Evolutionary conservation across 2,888 invertebrate species (phyloP).

Genomic region (Drosophila yooni): DNA sequence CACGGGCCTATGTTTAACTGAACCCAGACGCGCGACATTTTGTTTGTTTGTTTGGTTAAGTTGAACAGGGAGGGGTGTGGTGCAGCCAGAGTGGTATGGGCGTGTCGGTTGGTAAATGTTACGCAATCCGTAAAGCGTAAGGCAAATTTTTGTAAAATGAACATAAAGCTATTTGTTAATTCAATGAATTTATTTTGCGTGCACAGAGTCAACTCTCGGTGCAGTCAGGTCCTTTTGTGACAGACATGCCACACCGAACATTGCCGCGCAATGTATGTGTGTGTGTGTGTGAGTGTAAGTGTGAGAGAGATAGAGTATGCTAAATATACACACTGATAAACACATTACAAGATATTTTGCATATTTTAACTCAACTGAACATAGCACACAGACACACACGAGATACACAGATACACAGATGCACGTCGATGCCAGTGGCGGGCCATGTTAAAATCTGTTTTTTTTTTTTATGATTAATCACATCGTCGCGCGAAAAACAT

Average conservation of each 20-base stretch:
- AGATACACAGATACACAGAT: background rate
- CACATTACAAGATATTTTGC: constrained; percentile 78
- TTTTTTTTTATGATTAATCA: constrained; percentile 71
- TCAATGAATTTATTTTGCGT: constrained; percentile 66
- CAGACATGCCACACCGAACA: constrained; percentile 39
- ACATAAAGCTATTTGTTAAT: constrained; percentile 74
- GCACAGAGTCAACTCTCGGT: background rate
- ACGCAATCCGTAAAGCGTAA: constrained; percentile 42
- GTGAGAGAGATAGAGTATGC: constrained; percentile 25
- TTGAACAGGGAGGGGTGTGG: background rate
- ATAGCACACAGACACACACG: constrained; percentile 13
- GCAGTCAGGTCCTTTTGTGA: constrained; percentile 25
- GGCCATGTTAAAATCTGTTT: constrained; percentile 65
- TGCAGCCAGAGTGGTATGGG: background rate
- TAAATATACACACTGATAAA: constrained; percentile 68
- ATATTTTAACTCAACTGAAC: constrained; percentile 57
- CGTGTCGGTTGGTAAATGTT: constrained; percentile 30
- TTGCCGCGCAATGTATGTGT: constrained; percentile 39
- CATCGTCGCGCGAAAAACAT: constrained; percentile 51
- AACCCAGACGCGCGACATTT: constrained; percentile 16
- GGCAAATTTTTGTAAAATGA: constrained; percentile 45
- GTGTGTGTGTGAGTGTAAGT: background rate
- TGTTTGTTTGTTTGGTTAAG: constrained; percentile 30
- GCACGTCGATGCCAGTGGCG: constrained; percentile 28
- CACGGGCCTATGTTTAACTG: constrained; percentile 26